Base-by-base conservation (phyloP, 2,797 vertebrate species). In the Sylvilagus floridanus region DNA sequence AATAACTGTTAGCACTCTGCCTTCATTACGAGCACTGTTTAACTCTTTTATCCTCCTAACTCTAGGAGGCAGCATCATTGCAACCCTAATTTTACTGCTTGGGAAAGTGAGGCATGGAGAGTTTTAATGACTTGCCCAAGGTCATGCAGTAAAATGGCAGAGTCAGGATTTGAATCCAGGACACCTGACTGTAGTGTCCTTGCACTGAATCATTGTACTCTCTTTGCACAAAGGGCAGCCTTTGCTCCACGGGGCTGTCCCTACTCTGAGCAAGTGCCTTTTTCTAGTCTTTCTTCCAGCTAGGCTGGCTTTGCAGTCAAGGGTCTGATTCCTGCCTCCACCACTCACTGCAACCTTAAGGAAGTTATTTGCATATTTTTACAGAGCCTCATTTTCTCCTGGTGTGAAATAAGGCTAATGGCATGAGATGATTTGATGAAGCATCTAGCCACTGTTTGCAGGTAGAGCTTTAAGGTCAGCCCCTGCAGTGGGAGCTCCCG, bases 121-220 rank as follows among this genome's bases (percentile, higher is more conserved):
- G 37, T 24, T 30, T 91, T 84, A 52, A 6, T 73, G 81, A 78
- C 81, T 94, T 50, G 7, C 16, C 17, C 57, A 32, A 69, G 78
- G 69, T 85, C 65, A 69, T 78, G 90, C 2, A 62, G 81, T 57
- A 19, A 88, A 62, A 54, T 24, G 28, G 26, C 35, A 88, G 54
- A 57, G 62, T 32, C 54, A 93, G 75, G 78, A 79, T 79, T 83
- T 47, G 82, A 96, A 90, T 60, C 54, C 42, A 77, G 73, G 60
- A 26, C 77, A 37, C 73, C 60, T 62, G 60, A 57, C 69, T 89
- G 93, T 42, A 32, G 30, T 60, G 71, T 30, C n/a, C 52, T 95
- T 78, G 14, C 17, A 3, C 24, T 71, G 66, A 26, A n/a, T 92
- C 62, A 6, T 24, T 32, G 62, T 0, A 12, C 12, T 71, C 7